phyloP scores from a whole-genome alignment of 1,140 invertebrate genomes.

The Zelostemma sp. region DNA sequence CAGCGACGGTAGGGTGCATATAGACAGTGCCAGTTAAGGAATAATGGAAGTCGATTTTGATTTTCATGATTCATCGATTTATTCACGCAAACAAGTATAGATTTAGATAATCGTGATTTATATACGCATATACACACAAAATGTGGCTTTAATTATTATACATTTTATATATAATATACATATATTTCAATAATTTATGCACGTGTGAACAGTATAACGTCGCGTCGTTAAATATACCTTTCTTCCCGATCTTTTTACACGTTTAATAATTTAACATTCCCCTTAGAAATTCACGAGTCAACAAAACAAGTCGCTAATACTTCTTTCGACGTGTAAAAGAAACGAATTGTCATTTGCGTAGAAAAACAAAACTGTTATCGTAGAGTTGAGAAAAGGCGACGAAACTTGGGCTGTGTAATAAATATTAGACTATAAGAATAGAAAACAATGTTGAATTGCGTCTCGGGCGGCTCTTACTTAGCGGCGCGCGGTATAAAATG shows the following conservation, averaged over 20 bases:
- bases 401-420: too few relatives aligned
- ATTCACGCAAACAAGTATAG: slow-evolving; percentile 64
- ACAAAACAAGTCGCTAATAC: too few relatives aligned
- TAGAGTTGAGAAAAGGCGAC: too few relatives aligned
- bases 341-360: too few relatives aligned
- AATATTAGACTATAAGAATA: too few relatives aligned
- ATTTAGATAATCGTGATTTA: slow-evolving; percentile 56
- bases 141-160: slow-evolving; percentile 48
- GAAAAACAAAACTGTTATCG: too few relatives aligned
- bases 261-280: slow-evolving; percentile 33
- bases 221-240: slow-evolving; percentile 55
- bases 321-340: too few relatives aligned
- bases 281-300: slow-evolving; percentile 32
- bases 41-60: too few relatives aligned
- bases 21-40: slow-evolving; percentile 3
- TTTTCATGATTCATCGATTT: slow-evolving; percentile 61
- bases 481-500: too few relatives aligned
- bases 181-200: slow-evolving; percentile 50
- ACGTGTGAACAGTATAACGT: slow-evolving; percentile 55
- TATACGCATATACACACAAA: slow-evolving; percentile 50
- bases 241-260: slow-evolving; percentile 35
- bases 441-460: too few relatives aligned
- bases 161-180: slow-evolving; percentile 50
- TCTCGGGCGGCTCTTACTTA: too few relatives aligned
- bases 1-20: slow-evolving; percentile 12